Evolutionary conservation across 1,140 invertebrate genomes (phyloP).

Genomic region (Elysia chlorotica): DNA sequence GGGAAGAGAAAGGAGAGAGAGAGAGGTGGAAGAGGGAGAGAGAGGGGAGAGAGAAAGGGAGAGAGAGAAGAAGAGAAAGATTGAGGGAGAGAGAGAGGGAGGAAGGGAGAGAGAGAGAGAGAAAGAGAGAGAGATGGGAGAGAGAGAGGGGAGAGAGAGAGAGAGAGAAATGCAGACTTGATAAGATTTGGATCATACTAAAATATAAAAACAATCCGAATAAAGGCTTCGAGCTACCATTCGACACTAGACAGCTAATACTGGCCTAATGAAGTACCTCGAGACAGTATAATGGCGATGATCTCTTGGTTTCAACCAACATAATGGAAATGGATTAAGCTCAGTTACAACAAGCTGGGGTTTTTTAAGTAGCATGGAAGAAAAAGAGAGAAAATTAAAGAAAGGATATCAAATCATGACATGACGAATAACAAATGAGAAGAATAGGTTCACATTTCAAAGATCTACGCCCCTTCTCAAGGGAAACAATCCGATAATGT

Average conservation of each 20-base stretch:
- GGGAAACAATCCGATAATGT: not conserved
- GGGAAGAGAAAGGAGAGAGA: not conserved
- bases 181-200: not conserved
- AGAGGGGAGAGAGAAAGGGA: not conserved
- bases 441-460: not conserved
- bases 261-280: too few species aligned
- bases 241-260: too few species aligned
- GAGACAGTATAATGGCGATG: not conserved
- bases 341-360: too few species aligned
- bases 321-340: too few species aligned
- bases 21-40: not conserved
- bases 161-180: not conserved
- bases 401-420: too few species aligned
- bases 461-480: not conserved
- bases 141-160: not conserved
- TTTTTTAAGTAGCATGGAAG: too few species aligned
- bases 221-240: too few species aligned
- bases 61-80: not conserved
- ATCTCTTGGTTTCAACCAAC: not conserved
- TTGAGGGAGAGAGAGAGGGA: not conserved
- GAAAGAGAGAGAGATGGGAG: slow-evolving; percentile 14
- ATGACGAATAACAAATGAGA: not conserved
- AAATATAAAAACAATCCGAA: not conserved
- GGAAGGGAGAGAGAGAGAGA: not conserved
- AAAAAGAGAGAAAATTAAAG: too few species aligned